A percentile compares a stretch with the other conserved stretches of the same genome.
phyloP scores from a whole-genome alignment of 2,888 invertebrate species.

The Timema cristinae region DNA sequence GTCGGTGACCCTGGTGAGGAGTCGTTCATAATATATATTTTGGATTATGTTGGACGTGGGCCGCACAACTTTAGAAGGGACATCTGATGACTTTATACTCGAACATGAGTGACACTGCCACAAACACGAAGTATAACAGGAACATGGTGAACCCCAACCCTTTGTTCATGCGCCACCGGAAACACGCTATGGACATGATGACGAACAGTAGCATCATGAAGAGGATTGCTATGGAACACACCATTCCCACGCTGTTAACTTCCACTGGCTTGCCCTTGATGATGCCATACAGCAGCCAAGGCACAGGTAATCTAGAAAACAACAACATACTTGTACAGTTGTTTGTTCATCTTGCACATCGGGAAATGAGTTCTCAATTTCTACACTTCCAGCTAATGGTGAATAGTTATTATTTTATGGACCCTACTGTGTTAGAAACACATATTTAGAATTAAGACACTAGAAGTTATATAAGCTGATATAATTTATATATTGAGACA shows the following conservation, averaged over 20 bases:
- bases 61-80: slow-evolving; percentile 46
- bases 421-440: too few relatives aligned
- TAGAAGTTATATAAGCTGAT: too few relatives aligned
- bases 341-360: too few relatives aligned
- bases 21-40: too few relatives aligned
- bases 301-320: slow-evolving; percentile 82
- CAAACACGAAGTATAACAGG: slow-evolving; percentile 91
- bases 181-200: slow-evolving; percentile 89
- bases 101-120: slow-evolving; percentile 88
- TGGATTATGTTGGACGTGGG: not conserved
- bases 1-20: too few relatives aligned
- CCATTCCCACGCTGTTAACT: slow-evolving; percentile 94
- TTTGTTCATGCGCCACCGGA: slow-evolving; percentile 97
- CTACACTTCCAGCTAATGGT: too few relatives aligned
- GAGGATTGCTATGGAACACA: slow-evolving; percentile 95
- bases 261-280: slow-evolving; percentile 79
- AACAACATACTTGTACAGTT: slow-evolving; percentile 5
- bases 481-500: too few relatives aligned
- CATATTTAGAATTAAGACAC: too few relatives aligned
- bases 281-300: slow-evolving; percentile 91
- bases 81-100: slow-evolving; percentile 82
- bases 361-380: too few relatives aligned
- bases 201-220: slow-evolving; percentile 97
- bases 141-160: slow-evolving; percentile 96
- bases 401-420: too few relatives aligned